These are phyloP conservation scores for Barbus barbus DNA, from an alignment of 2,113 vertebrate genomes.

Conservation along the genomic window DNA sequence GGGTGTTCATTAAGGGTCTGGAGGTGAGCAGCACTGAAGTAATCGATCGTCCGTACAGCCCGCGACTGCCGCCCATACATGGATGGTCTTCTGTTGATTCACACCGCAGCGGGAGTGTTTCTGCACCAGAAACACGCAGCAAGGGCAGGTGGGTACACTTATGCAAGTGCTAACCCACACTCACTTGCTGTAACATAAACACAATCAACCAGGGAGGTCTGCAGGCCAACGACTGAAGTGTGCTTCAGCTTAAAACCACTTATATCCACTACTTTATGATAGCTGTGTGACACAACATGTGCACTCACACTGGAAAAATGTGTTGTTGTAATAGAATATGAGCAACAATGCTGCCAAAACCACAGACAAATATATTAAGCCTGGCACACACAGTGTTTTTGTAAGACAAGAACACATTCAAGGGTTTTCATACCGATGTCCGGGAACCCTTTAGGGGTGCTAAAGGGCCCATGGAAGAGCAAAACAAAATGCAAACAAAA, in stretches of 20 bases:
- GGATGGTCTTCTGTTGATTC: constrained; percentile 68
- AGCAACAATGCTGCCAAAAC: neutral
- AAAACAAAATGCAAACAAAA: neutral
- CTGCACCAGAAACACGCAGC: constrained; percentile 57
- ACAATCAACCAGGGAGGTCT: constrained; percentile 4
- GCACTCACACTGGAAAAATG: neutral
- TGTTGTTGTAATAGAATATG: neutral
- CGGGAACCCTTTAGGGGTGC: neutral
- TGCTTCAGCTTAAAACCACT: neutral
- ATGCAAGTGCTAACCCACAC: neutral
- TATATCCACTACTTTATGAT: neutral
- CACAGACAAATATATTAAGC: neutral
- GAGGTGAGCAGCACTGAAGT: constrained; percentile 79
- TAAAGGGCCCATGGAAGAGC: neutral
- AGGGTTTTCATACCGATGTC: neutral
- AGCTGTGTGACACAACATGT: neutral
- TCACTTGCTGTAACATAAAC: neutral
- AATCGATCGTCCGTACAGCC: constrained; percentile 60
- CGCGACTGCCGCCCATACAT: constrained; percentile 58
- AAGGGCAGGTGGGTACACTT: constrained; percentile 75
- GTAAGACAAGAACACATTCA: constrained; percentile 9
- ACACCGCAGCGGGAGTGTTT: constrained; percentile 60
- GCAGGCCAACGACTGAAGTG: neutral
- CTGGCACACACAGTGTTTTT: neutral
- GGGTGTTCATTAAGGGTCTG: constrained; percentile 79